phyloP scores from a whole-genome alignment of 2,113 vertebrate genomes.

The Chauna torquata region DNA sequence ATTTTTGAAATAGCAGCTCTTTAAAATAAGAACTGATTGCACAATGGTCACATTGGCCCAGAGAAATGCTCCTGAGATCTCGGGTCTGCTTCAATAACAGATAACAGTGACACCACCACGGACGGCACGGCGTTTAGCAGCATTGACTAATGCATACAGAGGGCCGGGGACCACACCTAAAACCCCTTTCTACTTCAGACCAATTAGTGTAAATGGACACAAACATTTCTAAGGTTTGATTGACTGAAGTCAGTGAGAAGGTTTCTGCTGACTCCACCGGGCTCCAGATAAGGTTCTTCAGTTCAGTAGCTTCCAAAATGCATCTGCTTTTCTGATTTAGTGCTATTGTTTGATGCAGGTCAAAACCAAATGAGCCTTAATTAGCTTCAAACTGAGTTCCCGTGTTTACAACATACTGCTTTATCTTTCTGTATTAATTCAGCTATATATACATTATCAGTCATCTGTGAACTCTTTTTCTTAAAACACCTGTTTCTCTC shows the following conservation, averaged over 20 bases:
- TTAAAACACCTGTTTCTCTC: constrained; percentile 52
- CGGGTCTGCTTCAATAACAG: neutral
- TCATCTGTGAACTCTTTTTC: constrained; percentile 65
- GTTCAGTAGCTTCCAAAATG: constrained; percentile 57
- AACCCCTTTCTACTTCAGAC: neutral
- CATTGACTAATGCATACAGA: neutral
- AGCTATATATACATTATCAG: neutral
- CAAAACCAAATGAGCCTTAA: constrained; percentile 63
- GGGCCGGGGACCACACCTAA: neutral
- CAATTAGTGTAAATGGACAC: constrained; percentile 26
- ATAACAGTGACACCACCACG: neutral
- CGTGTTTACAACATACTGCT: constrained; percentile 29
- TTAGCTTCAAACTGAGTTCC: constrained; percentile 60
- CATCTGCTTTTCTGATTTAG: constrained; percentile 61
- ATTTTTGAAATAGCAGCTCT: constrained; percentile 59
- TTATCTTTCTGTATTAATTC: constrained; percentile 22
- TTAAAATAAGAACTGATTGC: neutral
- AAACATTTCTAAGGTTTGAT: constrained; percentile 24
- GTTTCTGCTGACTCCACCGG: constrained; percentile 54
- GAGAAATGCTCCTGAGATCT: neutral
- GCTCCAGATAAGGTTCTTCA: constrained; percentile 63
- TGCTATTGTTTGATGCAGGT: constrained; percentile 64
- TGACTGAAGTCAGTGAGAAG: constrained; percentile 35
- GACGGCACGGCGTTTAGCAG: fast-evolving
- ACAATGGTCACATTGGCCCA: neutral